Evolutionary conservation across 2,797 vertebrate species (phyloP).

Genomic region (Chlorospingus flavigularis): DNA sequence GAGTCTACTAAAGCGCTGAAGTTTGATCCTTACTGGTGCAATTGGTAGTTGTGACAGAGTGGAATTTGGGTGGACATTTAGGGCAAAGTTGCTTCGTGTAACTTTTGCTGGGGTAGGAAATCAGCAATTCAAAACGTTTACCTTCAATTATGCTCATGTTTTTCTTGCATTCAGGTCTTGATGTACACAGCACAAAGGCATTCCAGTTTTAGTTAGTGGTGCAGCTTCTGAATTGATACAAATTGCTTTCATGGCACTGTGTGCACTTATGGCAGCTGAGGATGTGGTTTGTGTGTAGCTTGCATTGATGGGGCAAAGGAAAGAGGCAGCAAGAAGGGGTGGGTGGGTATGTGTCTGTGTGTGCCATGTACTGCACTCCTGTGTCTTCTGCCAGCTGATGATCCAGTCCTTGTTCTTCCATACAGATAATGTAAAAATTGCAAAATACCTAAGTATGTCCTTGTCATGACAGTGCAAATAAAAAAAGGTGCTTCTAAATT

Average conservation of each 20-base stretch:
- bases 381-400: neutral
- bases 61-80: neutral
- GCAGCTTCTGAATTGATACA: neutral
- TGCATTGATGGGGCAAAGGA: neutral
- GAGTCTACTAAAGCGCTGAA: neutral
- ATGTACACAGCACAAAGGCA: neutral
- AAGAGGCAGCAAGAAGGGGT: neutral
- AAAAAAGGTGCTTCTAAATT: neutral
- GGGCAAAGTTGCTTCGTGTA: neutral
- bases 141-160: neutral
- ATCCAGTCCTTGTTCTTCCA: neutral
- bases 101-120: neutral
- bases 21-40: neutral
- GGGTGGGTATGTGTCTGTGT: neutral
- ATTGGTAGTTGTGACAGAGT: neutral
- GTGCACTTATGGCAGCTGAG: neutral
- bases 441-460: neutral
- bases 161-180: neutral
- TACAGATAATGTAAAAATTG: neutral
- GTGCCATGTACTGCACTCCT: neutral
- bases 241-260: neutral
- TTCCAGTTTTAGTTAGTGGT: neutral
- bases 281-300: constrained; percentile 5
- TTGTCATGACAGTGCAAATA: neutral
- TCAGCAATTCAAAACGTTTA: neutral